Base-by-base conservation (phyloP, 2,797 vertebrate species). In the Anguilla obscura region DNA sequence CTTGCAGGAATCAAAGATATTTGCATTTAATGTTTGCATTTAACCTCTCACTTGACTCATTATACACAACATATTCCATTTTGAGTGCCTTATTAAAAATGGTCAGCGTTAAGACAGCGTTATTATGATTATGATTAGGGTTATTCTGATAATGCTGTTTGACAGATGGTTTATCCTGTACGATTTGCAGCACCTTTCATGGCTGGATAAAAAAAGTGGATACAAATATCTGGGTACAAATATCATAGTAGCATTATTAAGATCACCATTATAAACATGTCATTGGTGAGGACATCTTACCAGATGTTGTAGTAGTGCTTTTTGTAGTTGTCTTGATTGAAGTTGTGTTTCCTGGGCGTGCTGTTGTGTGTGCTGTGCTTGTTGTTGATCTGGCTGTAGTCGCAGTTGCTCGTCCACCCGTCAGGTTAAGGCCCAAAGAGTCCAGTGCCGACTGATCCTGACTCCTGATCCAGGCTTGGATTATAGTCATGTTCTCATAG, bases 401-500 rank as follows among this genome's bases (percentile, higher is more conserved):
- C 18, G 10, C 63, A 10, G n/a, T 27, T 9, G 1, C 63, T 69
- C 21, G 24, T 45, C 89, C 91, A 76, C 89, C 90, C 1, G 10
- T 86, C 45, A 91, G 36, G 40, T 0, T 0, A 24, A 91, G 5
- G 16, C 1, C 4, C 60, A 91, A 85, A 9, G 7, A 87, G 79
- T 91, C 33, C 30, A 90, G 88, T 0, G 88, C 89, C 0, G 88
- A 66, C 88, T 90, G 89, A 1, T 24, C 6, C 87, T 89, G 91
- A 10, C 0, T 30, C 9, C 9, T 54, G 21, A 89, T 84, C 91
- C 90, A 91, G 36, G 0, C n/a, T 1, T 0, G 54, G 33, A 91
- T 33, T 0, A 1, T 7, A 0, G 71, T 45, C 0, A 80, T 8
- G 30, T 86, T 89, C 89, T 90, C 80, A 71, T 24, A 91, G 12